Base-by-base conservation (phyloP, 2,113 vertebrate species). In the Irena cyanogastra region DNA sequence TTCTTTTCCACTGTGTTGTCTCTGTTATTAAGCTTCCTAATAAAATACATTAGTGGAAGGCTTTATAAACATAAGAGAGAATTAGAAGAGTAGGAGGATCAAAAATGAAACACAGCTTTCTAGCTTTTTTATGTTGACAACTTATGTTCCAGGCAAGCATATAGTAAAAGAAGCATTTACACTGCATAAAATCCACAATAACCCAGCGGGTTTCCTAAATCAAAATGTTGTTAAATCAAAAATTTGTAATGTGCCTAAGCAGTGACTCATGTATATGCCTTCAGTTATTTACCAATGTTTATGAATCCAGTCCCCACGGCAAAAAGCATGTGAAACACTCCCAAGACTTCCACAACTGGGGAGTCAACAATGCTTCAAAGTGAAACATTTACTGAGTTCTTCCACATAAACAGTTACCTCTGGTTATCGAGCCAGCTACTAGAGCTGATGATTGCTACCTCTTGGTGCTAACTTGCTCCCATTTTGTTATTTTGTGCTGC, bases 281-380 rank as follows among this genome's bases (percentile, higher is more conserved):
- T 84, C 54, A 81, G 47, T 54, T 92, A 24, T 39, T 72, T 1
- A 1, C 21, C 3, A 7, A 3, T 63, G 31, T 88, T 85, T 59
- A 31, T 26, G 20, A 66, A 66, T 57, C 10, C 33, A 64, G 26
- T 45, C 19, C 19, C 13, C 12, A 28, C 12, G 45, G 37, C 52
- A 85, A 90, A 90, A 92, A 79, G 26, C 52, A 7, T 0, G 0
- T 49, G 47, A 75, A 61, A 75, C 39, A 26, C 19, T 78, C n/a
- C 14, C 14, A 61, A 70, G 45, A 74, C 16, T 31, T 65, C 28
- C 39, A 13, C 30, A 44, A 45, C 6, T 0, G 0, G 11, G 72
- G 7, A 63, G 42, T 70, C 45, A 79, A 22, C 15, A 28, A 2
- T 45, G 39, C 20, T 59, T 83, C 52, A 70, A 66, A 87, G 79